These are phyloP conservation scores for Liopterus haemorrhoidalis DNA, from an alignment of 2,888 invertebrate species.

Conservation along the genomic window DNA sequence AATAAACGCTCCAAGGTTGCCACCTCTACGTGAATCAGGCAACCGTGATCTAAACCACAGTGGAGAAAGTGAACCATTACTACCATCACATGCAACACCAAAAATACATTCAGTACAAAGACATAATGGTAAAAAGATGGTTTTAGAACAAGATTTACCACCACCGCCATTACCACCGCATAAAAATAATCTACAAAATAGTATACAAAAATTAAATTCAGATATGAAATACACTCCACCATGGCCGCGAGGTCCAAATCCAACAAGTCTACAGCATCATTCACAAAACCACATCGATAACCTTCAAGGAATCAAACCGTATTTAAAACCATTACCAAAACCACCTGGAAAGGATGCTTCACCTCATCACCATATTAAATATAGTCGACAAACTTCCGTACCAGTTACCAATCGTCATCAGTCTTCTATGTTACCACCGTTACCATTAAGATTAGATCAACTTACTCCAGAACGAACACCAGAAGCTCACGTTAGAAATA, in stretches of 20 bases:
- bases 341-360: conserved; percentile 48
- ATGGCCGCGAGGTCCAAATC: conserved; percentile 56
- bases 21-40: conserved; percentile 53
- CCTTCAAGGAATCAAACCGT: conserved; percentile 42
- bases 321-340: conserved; percentile 55
- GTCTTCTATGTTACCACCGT: conserved; percentile 31
- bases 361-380: conserved; percentile 39
- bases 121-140: conserved; percentile 46
- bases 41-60: conserved; percentile 41
- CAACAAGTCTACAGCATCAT: conserved; percentile 28
- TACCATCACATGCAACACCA: conserved; percentile 39
- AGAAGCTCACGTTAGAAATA: conserved; percentile 38
- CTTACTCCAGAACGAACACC: conserved; percentile 38
- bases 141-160: conserved; percentile 47
- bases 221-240: conserved; percentile 53
- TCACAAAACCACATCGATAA: conserved; percentile 18
- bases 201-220: conserved; percentile 30
- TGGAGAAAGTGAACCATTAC: conserved; percentile 58
- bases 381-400: conserved; percentile 23
- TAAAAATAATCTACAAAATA: conserved; percentile 40
- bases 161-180: conserved; percentile 59
- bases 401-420: conserved; percentile 38
- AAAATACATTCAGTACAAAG: conserved; percentile 42
- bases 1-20: conserved; percentile 48
- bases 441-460: conserved; percentile 31